A percentile compares a stretch with the other conserved stretches of the same genome.
phyloP scores from a whole-genome alignment of 2,113 vertebrate species.

The Apteryx owenii region DNA sequence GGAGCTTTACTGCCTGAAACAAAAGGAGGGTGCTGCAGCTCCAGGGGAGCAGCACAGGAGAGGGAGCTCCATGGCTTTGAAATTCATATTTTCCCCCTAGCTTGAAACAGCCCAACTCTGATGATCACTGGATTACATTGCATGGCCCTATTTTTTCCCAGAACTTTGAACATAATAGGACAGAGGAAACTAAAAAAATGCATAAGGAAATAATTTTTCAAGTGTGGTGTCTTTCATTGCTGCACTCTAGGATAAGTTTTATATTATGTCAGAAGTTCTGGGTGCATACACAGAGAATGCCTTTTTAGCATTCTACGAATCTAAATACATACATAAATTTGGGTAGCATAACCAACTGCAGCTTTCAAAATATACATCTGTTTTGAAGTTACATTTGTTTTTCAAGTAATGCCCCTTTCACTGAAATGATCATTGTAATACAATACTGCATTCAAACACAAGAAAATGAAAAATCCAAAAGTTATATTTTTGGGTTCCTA shows the following conservation, averaged over 20 bases:
- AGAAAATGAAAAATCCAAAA: not conserved
- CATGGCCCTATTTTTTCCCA: not conserved
- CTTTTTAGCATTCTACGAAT: not conserved
- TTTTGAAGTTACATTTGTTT: not conserved
- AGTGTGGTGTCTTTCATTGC: not conserved
- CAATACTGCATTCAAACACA: not conserved
- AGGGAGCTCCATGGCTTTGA: not conserved
- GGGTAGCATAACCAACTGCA: not conserved
- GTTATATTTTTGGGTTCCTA: not conserved
- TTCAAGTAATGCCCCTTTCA: not conserved
- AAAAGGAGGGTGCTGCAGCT: not conserved
- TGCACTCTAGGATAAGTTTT: not conserved
- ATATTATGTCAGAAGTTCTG: not conserved
- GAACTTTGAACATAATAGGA: not conserved
- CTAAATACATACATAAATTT: not conserved
- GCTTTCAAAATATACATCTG: not conserved
- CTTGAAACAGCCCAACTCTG: not conserved
- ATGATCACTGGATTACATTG: not conserved
- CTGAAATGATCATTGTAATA: not conserved
- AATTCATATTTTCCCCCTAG: not conserved
- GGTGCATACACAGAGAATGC: not conserved
- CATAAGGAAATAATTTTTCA: not conserved
- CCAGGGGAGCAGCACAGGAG: not conserved
- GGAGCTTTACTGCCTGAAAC: not conserved
- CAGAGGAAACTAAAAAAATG: not conserved